These are phyloP conservation scores for Micromussa lordhowensis DNA, from an alignment of 92 coral and sea anemone species.

Conservation along the genomic window DNA sequence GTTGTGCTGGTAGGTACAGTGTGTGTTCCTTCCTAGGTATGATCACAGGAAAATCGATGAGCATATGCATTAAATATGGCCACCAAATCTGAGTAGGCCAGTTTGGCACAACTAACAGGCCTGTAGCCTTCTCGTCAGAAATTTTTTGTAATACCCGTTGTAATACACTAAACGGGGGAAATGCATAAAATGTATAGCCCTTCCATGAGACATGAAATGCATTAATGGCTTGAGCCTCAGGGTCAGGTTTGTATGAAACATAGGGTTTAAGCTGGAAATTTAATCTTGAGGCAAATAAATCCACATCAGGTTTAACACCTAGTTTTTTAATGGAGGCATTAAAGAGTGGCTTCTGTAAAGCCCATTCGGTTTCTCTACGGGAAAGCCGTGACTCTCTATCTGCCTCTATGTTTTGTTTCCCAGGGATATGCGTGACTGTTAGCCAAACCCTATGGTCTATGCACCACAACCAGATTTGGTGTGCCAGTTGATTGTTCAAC, in stretches of 20 bases:
- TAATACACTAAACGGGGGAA: conserved; percentile 40
- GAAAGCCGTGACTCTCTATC: conserved; percentile 54
- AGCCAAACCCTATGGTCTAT: conserved; percentile 23
- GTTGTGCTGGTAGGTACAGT: conserved; percentile 50
- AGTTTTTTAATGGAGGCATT: conserved; percentile 21
- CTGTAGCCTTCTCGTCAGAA: conserved; percentile 51
- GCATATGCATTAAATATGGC: conserved; percentile 46
- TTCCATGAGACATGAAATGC: conserved; percentile 46
- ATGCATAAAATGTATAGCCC: conserved; percentile 21
- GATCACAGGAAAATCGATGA: conserved; percentile 36
- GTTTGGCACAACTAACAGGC: conserved; percentile 48
- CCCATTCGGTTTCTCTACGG: conserved; percentile 61
- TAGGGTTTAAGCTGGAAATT: conserved; percentile 49
- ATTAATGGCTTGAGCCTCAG: conserved; percentile 49
- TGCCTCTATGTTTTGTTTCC: conserved; percentile 49
- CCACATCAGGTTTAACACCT: conserved; percentile 38
- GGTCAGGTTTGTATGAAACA: conserved; percentile 58
- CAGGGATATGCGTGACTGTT: conserved; percentile 58
- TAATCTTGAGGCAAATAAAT: conserved; percentile 50
- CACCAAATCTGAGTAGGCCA: conserved; percentile 65
- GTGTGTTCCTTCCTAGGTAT: conserved; percentile 28
- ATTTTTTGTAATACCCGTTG: conserved; percentile 51
- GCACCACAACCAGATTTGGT: conserved; percentile 65
- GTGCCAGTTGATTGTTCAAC: conserved; percentile 39
- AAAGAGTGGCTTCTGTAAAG: conserved; percentile 26